These are phyloP conservation scores for Nasalis larvatus DNA, from an alignment of 2,113 vertebrate genomes.

Conservation along the genomic window DNA sequence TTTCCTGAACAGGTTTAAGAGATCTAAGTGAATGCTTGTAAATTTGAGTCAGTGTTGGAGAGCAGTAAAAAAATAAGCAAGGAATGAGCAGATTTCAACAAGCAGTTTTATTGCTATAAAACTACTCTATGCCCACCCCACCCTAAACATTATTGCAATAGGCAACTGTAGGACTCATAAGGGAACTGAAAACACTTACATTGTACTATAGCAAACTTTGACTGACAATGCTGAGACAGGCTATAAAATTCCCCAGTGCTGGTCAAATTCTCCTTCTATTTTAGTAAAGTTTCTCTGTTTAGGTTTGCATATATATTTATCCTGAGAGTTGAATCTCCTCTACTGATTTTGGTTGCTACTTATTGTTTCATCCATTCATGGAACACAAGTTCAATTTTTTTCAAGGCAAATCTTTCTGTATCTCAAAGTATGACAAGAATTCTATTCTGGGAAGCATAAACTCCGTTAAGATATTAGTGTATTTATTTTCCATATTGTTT, in stretches of 20 bases:
- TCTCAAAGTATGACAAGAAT: slow-evolving; percentile 23
- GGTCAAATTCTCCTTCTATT: background rate
- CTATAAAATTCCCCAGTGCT: background rate
- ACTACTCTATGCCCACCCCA: background rate
- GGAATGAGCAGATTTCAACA: slow-evolving; percentile 58
- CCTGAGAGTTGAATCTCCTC: slow-evolving; percentile 16
- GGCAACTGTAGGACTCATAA: slow-evolving; percentile 44
- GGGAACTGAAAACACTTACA: slow-evolving; percentile 33
- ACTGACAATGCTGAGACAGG: slow-evolving; percentile 28
- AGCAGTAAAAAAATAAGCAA: slow-evolving; percentile 66
- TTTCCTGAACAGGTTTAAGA: slow-evolving; percentile 59
- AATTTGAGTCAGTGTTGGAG: slow-evolving; percentile 62
- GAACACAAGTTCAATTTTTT: slow-evolving; percentile 24
- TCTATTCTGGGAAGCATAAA: slow-evolving; percentile 40
- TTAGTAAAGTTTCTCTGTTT: background rate
- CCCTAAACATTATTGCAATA: slow-evolving; percentile 57
- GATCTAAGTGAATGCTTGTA: slow-evolving; percentile 50
- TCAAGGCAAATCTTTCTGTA: slow-evolving; percentile 17
- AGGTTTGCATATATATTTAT: slow-evolving; percentile 69
- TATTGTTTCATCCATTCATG: slow-evolving; percentile 63
- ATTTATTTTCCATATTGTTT: slow-evolving; percentile 55
- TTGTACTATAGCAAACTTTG: background rate
- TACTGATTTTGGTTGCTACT: slow-evolving; percentile 66
- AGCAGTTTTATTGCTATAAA: slow-evolving; percentile 67
- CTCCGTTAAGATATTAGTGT: slow-evolving; percentile 40